Evolutionary conservation across 2,888 invertebrate species (phyloP), one percentile per base, ranked within the genome.

Genomic region (Luffia ferchaultella): DNA sequence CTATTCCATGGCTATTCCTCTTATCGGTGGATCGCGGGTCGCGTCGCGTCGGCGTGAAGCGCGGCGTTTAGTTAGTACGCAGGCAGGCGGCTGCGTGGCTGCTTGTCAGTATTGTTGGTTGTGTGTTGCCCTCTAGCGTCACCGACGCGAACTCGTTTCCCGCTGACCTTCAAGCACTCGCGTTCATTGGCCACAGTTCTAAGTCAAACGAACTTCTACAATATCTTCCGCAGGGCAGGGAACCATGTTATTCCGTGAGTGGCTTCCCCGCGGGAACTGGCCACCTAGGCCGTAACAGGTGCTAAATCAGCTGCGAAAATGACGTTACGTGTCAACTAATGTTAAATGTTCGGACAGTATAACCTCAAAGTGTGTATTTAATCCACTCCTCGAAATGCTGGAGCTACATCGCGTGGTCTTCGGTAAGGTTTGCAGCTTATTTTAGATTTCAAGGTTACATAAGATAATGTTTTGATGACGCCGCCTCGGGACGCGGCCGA

Each of bases 1-100:
- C n/a, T n/a, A n/a, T n/a, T n/a, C n/a, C n/a, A n/a, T n/a, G n/a
- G 30, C 12, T 30, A 12, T 46, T 46, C 73, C 68, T 75, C 79
- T 80, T 80, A 82, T 82, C 82, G 76, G 70, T 69, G 73, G 78
- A 77, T 77, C 76, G 66, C 64, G 68, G 48, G n/a, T 60, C 60
- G 30, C 30, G 30, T n/a, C 30, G 30, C 30, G 30, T 12, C 30
- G 30, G 30, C 30, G 30, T 12, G 3, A 12, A 7, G 30, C 46
- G n/a, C 16, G 46, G 12, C n/a, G 64, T 67, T 62, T 69, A 68
- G 68, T 73, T 76, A 79, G 80, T 82, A 78, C 77, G 73, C 70
- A 73, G 73, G 75, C 77, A 77, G 76, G 78, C 76, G 68, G 68
- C 76, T 66, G 55, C 59, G 67, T 58, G 68, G 73, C 60, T 65